These are phyloP conservation scores for Ardeotis arabs DNA, from an alignment of 2,113 vertebrate species.

Conservation along the genomic window DNA sequence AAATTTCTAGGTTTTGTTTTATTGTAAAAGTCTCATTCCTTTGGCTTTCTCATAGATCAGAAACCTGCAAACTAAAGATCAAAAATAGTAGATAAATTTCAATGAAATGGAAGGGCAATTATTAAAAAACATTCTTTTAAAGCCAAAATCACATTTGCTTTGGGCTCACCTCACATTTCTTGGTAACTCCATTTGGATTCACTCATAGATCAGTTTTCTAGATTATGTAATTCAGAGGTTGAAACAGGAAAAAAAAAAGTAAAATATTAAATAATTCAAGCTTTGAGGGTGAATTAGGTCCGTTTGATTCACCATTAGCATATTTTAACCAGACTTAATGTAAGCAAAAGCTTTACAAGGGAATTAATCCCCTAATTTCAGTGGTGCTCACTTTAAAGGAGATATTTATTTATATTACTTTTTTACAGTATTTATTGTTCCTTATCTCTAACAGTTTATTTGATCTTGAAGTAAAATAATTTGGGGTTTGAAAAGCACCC, in stretches of 20 bases:
- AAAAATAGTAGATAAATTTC: not conserved
- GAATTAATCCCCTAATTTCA: not conserved
- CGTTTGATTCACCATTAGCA: not conserved
- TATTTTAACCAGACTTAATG: not conserved
- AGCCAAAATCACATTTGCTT: not conserved
- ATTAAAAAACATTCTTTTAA: not conserved
- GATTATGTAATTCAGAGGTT: not conserved
- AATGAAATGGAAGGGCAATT: not conserved
- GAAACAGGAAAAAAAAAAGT: not conserved
- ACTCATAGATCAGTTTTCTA: not conserved
- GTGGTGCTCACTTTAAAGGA: not conserved
- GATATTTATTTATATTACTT: not conserved
- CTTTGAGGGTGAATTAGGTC: not conserved
- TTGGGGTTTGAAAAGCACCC: not conserved
- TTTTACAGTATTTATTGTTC: slow-evolving; percentile 39
- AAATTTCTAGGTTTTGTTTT: not conserved
- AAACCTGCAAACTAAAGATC: not conserved
- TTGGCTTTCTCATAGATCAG: not conserved
- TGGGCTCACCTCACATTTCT: not conserved
- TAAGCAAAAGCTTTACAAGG: slow-evolving; percentile 13
- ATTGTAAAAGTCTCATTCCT: not conserved
- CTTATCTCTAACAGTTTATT: slow-evolving; percentile 17
- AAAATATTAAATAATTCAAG: slow-evolving; percentile 5
- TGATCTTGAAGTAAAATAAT: slow-evolving; percentile 18
- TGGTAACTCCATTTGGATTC: not conserved